A percentile compares a stretch with the other conserved stretches of the same genome.
Evolutionary conservation across 2,888 invertebrate genomes (phyloP).

Genomic region (Cheilosia grossa): DNA sequence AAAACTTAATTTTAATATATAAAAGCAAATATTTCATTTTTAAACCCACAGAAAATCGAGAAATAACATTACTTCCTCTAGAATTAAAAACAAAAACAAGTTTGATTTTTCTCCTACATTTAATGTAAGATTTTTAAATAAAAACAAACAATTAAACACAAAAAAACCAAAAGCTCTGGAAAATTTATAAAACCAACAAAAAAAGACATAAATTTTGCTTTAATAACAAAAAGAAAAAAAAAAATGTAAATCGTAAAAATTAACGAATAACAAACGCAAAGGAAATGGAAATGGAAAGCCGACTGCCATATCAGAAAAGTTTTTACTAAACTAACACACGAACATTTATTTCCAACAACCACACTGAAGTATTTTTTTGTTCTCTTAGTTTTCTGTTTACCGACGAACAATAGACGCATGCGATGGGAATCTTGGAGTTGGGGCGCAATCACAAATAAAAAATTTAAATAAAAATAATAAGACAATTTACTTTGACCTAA

Average conservation of each 20-base stretch:
- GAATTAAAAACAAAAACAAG: constrained; percentile 16
- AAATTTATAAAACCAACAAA: constrained; percentile 62
- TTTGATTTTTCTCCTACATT: constrained; percentile 52
- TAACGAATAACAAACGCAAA: constrained; percentile 50
- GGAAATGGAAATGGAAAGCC: constrained; percentile 76
- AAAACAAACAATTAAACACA: not conserved
- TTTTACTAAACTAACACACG: constrained; percentile 71
- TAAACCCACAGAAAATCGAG: constrained; percentile 29
- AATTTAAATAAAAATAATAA: constrained; percentile 68
- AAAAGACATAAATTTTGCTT: constrained; percentile 55
- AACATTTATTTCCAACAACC: constrained; percentile 57
- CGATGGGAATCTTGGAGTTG: constrained; percentile 80
- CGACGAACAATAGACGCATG: constrained; percentile 52
- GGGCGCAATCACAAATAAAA: constrained; percentile 78
- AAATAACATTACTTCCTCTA: constrained; percentile 29
- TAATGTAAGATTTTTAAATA: constrained; percentile 46
- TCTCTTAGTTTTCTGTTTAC: not conserved
- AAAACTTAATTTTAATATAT: constrained; percentile 70
- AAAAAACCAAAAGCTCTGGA: constrained; percentile 68
- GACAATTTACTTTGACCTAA: constrained; percentile 54
- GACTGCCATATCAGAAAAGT: constrained; percentile 78
- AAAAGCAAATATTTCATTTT: constrained; percentile 74
- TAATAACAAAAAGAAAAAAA: constrained; percentile 34
- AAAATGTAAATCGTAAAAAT: constrained; percentile 59
- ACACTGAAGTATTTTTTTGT: constrained; percentile 40